Conservation (phyloP, 2,797 vertebrate species). For the Geotrypetes seraphini region DNA sequence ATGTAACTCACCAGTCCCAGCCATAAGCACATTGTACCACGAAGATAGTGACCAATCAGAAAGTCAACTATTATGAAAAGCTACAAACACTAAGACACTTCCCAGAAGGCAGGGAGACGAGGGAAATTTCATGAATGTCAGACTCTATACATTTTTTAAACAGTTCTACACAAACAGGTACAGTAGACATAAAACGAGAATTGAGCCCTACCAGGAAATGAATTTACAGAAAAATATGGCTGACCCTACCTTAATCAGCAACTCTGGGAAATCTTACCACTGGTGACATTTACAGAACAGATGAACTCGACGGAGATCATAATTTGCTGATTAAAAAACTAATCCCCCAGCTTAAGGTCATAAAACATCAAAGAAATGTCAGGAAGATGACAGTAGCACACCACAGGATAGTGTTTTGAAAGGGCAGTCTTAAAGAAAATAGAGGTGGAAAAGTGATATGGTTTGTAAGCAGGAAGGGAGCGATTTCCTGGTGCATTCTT, state of each 20-base stretch:
- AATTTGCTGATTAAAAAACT: slow-evolving; percentile 26
- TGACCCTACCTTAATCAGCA: background rate
- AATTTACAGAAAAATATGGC: background rate
- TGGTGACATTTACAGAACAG: slow-evolving; percentile 21
- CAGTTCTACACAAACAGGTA: background rate
- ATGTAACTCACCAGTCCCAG: too few relatives aligned
- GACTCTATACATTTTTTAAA: too few relatives aligned
- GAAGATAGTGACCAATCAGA: too few relatives aligned
- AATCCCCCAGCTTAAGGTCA: slow-evolving; percentile 27
- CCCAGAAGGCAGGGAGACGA: too few relatives aligned
- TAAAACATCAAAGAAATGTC: slow-evolving; percentile 23
- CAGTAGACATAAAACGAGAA: too few relatives aligned
- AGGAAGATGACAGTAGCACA: slow-evolving; percentile 10
- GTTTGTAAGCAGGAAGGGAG: too few relatives aligned
- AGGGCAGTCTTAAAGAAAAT: background rate
- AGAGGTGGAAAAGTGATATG: background rate
- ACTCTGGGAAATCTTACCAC: slow-evolving; percentile 1
- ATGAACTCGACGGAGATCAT: slow-evolving; percentile 12
- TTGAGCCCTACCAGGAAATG: background rate
- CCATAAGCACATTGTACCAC: too few relatives aligned
- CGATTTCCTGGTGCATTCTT: too few relatives aligned
- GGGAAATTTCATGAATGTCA: too few relatives aligned
- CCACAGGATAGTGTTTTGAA: slow-evolving; percentile 4
- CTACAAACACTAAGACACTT: too few relatives aligned
- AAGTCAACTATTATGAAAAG: too few relatives aligned